A percentile compares a stretch with the other conserved stretches of the same genome.
These are phyloP conservation scores for Lepisosteus oculatus DNA, from an alignment of 2,113 vertebrate genomes.

Conservation along the genomic window DNA sequence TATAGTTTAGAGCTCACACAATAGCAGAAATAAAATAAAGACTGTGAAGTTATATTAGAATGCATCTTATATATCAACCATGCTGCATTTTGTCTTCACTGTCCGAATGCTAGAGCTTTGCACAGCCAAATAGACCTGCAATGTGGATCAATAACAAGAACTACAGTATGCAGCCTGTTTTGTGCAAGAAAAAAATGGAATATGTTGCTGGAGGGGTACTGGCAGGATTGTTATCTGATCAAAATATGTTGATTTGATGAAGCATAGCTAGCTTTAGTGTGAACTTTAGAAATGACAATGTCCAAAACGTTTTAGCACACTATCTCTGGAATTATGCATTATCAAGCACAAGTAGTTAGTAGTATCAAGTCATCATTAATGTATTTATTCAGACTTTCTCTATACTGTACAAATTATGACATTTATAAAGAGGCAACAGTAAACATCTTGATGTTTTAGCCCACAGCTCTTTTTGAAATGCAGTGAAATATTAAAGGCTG, in stretches of 20 bases:
- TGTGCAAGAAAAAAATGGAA: no score
- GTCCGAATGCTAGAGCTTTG: neutral
- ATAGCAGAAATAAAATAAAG: constrained; percentile 2
- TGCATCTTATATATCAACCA: neutral
- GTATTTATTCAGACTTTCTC: no score
- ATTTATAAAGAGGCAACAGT: constrained; percentile 4
- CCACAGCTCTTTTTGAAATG: neutral
- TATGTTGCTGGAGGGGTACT: no score
- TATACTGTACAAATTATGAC: constrained; percentile 34
- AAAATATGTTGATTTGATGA: no score
- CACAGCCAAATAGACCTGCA: constrained; percentile 1
- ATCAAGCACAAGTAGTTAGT: no score
- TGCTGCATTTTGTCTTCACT: neutral
- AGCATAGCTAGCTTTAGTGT: no score
- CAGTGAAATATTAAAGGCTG: neutral
- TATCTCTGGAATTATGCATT: no score
- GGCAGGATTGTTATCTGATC: no score
- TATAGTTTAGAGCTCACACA: constrained; percentile 1
- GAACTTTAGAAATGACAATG: no score
- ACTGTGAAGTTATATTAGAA: no score
- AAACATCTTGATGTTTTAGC: constrained; percentile 8
- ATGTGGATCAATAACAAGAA: constrained; percentile 12
- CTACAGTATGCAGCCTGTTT: neutral
- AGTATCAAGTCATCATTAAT: no score
- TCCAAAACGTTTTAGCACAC: no score